phyloP scores from a whole-genome alignment of 2,797 vertebrate genomes.

The Pseudochirops cupreus region DNA sequence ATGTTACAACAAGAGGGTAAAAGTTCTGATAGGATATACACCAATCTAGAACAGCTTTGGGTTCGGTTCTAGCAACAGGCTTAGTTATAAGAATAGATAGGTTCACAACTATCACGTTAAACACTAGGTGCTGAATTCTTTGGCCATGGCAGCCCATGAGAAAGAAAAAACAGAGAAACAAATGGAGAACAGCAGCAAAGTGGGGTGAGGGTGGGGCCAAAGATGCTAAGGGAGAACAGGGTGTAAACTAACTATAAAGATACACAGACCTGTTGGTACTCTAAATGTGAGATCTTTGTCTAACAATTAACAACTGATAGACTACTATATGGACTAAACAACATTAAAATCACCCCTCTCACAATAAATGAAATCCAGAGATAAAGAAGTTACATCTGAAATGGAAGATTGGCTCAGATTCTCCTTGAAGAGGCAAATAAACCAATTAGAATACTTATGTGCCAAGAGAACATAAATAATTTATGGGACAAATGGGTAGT shows the following conservation, averaged over 20 bases:
- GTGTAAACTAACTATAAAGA: neutral
- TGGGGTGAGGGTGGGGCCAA: neutral
- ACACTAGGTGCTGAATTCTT: neutral
- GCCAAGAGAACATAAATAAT: neutral
- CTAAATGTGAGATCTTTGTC: neutral
- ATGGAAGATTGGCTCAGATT: neutral
- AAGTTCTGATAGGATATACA: neutral
- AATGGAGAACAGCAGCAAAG: neutral
- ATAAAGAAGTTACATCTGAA: neutral
- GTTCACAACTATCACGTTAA: neutral
- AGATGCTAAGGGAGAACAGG: neutral
- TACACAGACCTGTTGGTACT: neutral
- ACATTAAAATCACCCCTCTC: neutral
- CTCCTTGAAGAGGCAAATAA: neutral
- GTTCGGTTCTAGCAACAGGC: neutral
- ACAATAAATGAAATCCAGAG: neutral
- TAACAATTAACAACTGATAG: neutral
- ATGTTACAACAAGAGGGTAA: neutral
- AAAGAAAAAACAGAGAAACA: neutral
- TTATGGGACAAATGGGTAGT: neutral
- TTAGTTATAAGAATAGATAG: neutral
- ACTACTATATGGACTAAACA: neutral
- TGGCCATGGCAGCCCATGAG: neutral
- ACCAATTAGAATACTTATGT: neutral
- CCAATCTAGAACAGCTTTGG: neutral